Base-by-base conservation (phyloP, 2,888 invertebrate species). In the Hecatera dysodea region DNA sequence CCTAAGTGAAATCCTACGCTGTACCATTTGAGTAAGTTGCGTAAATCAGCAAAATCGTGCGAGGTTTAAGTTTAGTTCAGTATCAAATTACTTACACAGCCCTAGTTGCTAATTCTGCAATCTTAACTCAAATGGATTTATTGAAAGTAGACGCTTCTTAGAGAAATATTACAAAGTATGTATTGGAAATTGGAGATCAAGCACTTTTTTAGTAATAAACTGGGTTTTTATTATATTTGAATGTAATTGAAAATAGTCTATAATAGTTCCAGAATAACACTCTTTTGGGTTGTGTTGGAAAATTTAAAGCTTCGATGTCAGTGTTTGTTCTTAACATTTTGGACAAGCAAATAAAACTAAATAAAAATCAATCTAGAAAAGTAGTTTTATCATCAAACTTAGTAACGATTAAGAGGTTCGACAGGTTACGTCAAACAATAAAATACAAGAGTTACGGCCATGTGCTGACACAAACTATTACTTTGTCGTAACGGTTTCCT, bases 1-100 rank as follows among this genome's bases (percentile, higher is more conserved):
- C 76, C 84, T 82, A 82, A 83, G 83, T 81, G 79, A 86, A 86
- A 86, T 86, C 86, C 86, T 86, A 85, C 83, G 85, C 83, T 76
- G 72, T 73, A 86, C 85, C 78, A 79, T 81, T 86, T 81, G 75
- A 79, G 80, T 71, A 66, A 84, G 83, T 86, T 85, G 85, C 86
- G 83, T 86, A 85, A 85, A 84, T 85, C 83, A 84, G 82, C 71
- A 50, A 79, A 83, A 79, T 86, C 83, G 86, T 86, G 85, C 80
- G 77, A 75, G 73, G 72, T 65, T 86, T 85, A 78, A 82, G 69
- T 85, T 82, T 78, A 82, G 75, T 79, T 82, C 66, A 71, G 73
- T 86, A 84, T 85, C 84, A 79, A 80, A 86, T 85, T 86, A 85
- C 84, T 82, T 71, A 80, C 76, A 74, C 73, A 75, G 76, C 52